Evolutionary conservation across 2,113 vertebrate species (phyloP).

Genomic region (Pycnonotus jocosus): DNA sequence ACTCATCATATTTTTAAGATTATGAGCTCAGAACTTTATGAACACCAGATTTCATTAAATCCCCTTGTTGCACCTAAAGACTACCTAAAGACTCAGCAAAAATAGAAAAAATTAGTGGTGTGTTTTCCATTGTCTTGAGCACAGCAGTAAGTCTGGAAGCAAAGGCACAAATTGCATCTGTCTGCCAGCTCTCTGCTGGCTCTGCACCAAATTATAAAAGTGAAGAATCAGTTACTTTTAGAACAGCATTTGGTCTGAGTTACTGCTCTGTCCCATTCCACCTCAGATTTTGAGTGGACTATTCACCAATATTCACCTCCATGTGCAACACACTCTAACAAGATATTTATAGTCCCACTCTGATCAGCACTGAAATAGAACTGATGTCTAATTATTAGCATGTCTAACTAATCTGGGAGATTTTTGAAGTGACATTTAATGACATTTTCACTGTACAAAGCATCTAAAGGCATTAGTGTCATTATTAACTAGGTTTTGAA

Average conservation of each 20-base stretch:
- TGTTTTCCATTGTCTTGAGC: not conserved
- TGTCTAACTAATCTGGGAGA: not conserved
- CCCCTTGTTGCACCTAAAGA: not conserved
- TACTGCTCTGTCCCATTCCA: not conserved
- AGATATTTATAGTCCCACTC: not conserved
- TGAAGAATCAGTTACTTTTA: not conserved
- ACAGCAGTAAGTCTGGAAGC: not conserved
- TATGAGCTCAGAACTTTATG: not conserved
- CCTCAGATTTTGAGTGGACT: not conserved
- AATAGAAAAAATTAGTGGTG: not conserved
- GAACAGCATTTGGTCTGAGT: not conserved
- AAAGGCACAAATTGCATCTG: not conserved
- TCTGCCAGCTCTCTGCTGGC: not conserved
- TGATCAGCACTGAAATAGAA: not conserved
- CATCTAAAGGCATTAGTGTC: not conserved
- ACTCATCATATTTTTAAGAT: not conserved
- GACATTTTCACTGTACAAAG: not conserved
- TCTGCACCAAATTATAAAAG: not conserved
- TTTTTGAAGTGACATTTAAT: not conserved
- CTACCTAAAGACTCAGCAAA: not conserved
- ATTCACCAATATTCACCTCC: not conserved
- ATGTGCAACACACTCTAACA: not conserved
- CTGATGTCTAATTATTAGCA: not conserved
- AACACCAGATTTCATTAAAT: slow-evolving; percentile 1
- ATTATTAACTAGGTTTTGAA: not conserved